Evolutionary conservation across 2,113 vertebrate species (phyloP).

Genomic region (Spizaetus ornatus): DNA sequence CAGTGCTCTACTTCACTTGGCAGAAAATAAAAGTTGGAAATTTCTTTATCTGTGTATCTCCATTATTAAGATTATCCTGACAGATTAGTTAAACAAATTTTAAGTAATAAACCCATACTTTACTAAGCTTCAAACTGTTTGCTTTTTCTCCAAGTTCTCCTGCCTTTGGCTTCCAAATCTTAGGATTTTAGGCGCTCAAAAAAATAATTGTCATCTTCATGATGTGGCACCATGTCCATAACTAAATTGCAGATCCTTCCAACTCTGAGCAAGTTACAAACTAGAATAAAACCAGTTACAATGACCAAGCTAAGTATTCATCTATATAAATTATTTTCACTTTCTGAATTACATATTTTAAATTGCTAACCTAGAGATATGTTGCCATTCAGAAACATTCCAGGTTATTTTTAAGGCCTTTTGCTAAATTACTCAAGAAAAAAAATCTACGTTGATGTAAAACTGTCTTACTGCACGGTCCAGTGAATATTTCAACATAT

Average conservation of each 20-base stretch:
- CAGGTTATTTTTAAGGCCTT: neutral
- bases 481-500: neutral
- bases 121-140: neutral
- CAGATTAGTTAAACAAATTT: neutral
- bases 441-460: rapidly evolving
- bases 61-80: neutral
- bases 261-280: neutral
- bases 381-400: neutral
- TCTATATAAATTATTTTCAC: neutral
- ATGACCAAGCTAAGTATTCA: neutral
- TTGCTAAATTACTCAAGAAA: neutral
- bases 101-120: neutral
- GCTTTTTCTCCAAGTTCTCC: neutral
- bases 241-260: neutral
- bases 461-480: neutral
- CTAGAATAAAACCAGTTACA: neutral
- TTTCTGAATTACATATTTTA: neutral
- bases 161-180: neutral
- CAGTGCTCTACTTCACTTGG: neutral
- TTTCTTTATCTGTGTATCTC: neutral
- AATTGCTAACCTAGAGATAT: neutral
- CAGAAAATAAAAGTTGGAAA: neutral
- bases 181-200: neutral
- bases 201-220: neutral
- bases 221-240: rapidly evolving